Base-by-base conservation (phyloP, 2,888 invertebrate genomes). In the Reticulitermes lucifugus region DNA sequence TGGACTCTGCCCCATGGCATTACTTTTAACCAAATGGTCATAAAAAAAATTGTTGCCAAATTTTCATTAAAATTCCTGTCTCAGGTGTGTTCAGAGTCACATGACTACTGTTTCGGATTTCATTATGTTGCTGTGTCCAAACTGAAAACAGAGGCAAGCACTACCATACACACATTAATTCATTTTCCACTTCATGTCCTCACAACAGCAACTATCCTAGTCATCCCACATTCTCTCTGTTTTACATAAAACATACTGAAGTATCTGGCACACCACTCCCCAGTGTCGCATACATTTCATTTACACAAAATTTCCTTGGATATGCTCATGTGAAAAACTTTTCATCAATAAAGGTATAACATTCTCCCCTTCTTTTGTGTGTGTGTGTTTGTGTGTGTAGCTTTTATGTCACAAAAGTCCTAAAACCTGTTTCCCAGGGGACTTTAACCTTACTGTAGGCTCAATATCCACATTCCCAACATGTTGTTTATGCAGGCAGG, bases 241-340 rank as follows among this genome's bases (percentile, higher is more conserved):
- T n/a, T 65, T 25, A 25, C n/a, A 25, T 21, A 9, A n/a, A 10
- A 25, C 0, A 25, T 65, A 25, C n/a, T 65, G 9, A 25, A 4
- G 25, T 1, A 65, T 65, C 6, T 60, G 25, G 25, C 14, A 2
- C 25, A 65, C n/a, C 25, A 9, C 14, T 60, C n/a, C 6, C 7
- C n/a, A 60, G n/a, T 60, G 60, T 60, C 60, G 6, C n/a, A 10
- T 12, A 65, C 6, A n/a, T 65, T 25, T 65, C 65, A 73, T 35
- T 35, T 73, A 73, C 29, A 73, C 18, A 41, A 73, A 73, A 73
- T 73, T 9, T 41, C 41, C 73, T 73, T 73, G 73, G 21, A 41
- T 1, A 73, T 14, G 25, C n/a, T 73, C 7, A 3, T 41, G 41
- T 41, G 10, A 7, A 35, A 71, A 29, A 71, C 71, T 5, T 71